phyloP scores from a whole-genome alignment of 2,113 vertebrate species.

The Tiliqua scincoides region DNA sequence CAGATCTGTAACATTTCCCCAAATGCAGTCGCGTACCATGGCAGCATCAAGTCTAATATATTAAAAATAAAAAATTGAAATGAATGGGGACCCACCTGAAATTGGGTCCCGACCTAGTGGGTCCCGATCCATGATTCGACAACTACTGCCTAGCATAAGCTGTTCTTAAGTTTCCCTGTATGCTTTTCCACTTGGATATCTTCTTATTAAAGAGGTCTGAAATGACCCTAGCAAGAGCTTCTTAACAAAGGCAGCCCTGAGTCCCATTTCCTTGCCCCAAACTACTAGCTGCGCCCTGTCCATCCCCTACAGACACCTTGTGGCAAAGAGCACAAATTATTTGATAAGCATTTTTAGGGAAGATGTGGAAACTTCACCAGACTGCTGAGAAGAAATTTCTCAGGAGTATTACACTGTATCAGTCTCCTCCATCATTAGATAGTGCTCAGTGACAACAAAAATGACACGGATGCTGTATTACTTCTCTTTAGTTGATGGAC shows the following conservation, averaged over 20 bases:
- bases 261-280: slow-evolving; percentile 42
- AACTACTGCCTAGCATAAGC: no score
- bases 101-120: no score
- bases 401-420: slow-evolving; percentile 66
- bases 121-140: no score
- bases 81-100: no score
- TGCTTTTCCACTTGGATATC: slow-evolving; percentile 22
- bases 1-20: no score
- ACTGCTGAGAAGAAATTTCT: slow-evolving; percentile 66
- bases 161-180: not conserved
- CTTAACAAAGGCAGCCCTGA: slow-evolving; percentile 45
- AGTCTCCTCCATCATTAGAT: slow-evolving; percentile 64
- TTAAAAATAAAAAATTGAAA: no score
- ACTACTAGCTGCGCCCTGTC: slow-evolving; percentile 58
- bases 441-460: slow-evolving; percentile 54
- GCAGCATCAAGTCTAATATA: no score
- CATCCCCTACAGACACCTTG: slow-evolving; percentile 34
- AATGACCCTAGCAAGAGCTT: slow-evolving; percentile 28
- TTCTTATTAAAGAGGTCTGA: slow-evolving; percentile 38
- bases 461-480: slow-evolving; percentile 36
- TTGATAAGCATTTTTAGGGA: slow-evolving; percentile 65
- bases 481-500: slow-evolving; percentile 43
- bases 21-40: no score
- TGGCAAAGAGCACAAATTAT: slow-evolving; percentile 68
- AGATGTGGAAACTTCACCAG: slow-evolving; percentile 59